Base-by-base conservation (phyloP, 2,888 invertebrate species). In the Lissocephala sabroskyi region DNA sequence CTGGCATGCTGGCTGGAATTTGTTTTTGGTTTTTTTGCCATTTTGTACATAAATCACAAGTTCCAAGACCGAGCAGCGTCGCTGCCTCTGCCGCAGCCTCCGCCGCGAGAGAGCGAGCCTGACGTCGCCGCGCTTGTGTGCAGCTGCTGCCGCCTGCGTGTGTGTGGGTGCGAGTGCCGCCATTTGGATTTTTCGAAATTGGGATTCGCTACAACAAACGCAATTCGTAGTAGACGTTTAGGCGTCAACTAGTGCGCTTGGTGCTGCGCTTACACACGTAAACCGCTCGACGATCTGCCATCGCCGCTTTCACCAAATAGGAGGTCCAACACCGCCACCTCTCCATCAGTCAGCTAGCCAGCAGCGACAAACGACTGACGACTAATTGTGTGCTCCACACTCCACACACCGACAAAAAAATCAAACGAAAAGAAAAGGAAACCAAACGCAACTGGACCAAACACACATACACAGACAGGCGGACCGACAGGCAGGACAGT, bases 201-300 rank as follows among this genome's bases (percentile, higher is more conserved):
- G 83, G 84, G 84, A 80, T 84, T 83, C 79, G 82, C 81, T 84
- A 83, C 81, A 82, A 81, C 82, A 83, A 82, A 79, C 83, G 82
- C 80, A 83, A 84, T 83, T 84, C 84, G 82, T 83, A 84, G 85
- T 84, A 84, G 84, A 84, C 84, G 85, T 84, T 86, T 85, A 84
- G 85, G 86, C 84, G 86, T 85, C 83, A 86, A 85, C 84, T 85
- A 85, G 85, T 84, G 83, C 83, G 84, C 84, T 84, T 83, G 83
- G 83, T 83, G 82, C 82, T 83, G 82, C 82, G 83, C 83, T 84
- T 82, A 79, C 73, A 59, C 70, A 65, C 74, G 70, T 75, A 79
- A 59, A 60, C 61, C 40, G 29, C 13, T 45, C 42, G 45, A 44
- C 44, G 49, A 41, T 5, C 23, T 23, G 23, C 4, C 23, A 23